phyloP scores from a whole-genome alignment of 2,888 invertebrate genomes.

The Parasteatoda lunata region DNA sequence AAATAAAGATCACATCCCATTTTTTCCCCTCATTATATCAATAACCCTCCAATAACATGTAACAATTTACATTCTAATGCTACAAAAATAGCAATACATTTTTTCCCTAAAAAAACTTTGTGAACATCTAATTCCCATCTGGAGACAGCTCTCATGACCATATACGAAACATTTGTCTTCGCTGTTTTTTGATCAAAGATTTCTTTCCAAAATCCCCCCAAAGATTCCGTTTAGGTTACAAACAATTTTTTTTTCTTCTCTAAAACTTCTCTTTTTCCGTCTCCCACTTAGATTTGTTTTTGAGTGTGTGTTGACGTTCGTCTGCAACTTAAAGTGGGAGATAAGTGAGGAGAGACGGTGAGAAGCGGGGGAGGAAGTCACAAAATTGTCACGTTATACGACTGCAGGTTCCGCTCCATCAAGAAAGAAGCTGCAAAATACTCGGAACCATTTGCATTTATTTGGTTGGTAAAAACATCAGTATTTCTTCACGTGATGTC shows the following conservation, averaged over 20 bases:
- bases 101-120: too few species aligned
- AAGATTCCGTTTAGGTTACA: too few species aligned
- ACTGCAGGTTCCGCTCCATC: slow-evolving; percentile 18
- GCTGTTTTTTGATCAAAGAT: too few species aligned
- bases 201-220: too few species aligned
- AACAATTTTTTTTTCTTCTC: too few species aligned
- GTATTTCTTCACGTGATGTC: slow-evolving; percentile 58
- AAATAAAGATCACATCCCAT: too few species aligned
- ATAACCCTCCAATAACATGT: too few species aligned
- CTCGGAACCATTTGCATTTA: slow-evolving; percentile 65
- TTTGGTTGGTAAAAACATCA: slow-evolving; percentile 51
- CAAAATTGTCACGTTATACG: slow-evolving; percentile 58
- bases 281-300: slow-evolving; percentile 23
- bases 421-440: slow-evolving; percentile 41
- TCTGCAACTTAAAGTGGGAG: background rate
- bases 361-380: slow-evolving; percentile 1
- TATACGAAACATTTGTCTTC: too few species aligned
- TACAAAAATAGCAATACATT: too few species aligned
- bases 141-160: background rate
- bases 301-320: background rate
- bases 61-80: too few species aligned
- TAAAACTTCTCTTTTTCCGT: slow-evolving; percentile 7
- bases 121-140: too few species aligned
- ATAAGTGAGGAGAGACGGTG: background rate
- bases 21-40: too few species aligned